A percentile compares a stretch with the other conserved stretches of the same genome.
phyloP scores from a whole-genome alignment of 2,113 vertebrate species.

The Heliornis fulica region DNA sequence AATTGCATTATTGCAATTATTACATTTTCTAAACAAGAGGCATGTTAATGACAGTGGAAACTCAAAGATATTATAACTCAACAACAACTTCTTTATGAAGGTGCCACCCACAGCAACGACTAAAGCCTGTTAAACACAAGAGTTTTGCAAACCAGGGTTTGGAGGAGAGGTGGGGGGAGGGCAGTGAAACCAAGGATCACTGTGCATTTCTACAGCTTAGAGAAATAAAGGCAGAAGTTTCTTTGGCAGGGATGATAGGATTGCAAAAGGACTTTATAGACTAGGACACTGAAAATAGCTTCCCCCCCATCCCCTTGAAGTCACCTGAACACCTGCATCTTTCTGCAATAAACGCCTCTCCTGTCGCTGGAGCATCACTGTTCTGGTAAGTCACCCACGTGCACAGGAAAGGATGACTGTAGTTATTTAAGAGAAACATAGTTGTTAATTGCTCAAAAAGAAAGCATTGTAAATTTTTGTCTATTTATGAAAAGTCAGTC shows the following conservation, averaged over 20 bases:
- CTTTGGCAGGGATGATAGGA: neutral
- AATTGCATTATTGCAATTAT: neutral
- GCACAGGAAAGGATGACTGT: neutral
- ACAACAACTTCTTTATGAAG: neutral
- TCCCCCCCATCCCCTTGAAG: neutral
- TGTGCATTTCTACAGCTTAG: neutral
- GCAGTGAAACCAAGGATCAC: neutral
- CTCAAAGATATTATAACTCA: neutral
- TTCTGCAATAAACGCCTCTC: neutral
- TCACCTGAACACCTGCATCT: neutral
- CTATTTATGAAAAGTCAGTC: neutral
- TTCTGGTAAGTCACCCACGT: neutral
- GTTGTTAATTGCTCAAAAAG: neutral
- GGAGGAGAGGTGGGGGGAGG: rapidly evolving
- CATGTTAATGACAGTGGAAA: neutral
- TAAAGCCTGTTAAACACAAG: neutral
- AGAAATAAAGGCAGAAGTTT: neutral
- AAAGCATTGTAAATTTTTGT: neutral
- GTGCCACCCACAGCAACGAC: neutral
- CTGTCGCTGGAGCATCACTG: neutral
- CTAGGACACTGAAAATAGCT: neutral
- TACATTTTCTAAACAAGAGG: neutral
- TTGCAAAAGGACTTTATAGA: neutral
- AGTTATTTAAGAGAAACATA: neutral
- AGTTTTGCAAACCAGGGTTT: neutral